Conservation (phyloP, 2,888 invertebrate species). For the Tenthredo mesomela region DNA sequence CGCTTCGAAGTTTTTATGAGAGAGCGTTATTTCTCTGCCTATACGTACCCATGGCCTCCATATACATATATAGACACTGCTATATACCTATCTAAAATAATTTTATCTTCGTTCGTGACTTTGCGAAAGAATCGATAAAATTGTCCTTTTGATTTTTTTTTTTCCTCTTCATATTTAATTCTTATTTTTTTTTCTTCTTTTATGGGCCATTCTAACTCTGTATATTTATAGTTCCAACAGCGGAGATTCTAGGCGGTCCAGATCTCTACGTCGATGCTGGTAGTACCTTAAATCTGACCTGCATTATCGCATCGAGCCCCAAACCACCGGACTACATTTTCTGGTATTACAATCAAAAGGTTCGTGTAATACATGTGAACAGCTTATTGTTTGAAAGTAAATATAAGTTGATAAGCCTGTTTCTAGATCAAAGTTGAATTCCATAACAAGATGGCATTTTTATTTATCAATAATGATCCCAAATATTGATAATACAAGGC, state of each 20-base stretch:
- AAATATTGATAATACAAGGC: neutral
- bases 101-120: neutral
- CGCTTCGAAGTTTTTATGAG: conserved; percentile 39
- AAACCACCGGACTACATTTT: conserved; percentile 84
- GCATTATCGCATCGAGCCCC: conserved; percentile 88
- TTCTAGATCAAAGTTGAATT: neutral
- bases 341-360: conserved; percentile 83
- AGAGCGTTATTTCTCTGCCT: conserved; percentile 12
- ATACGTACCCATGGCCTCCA: neutral
- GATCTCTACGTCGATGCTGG: conserved; percentile 90
- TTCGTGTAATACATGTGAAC: conserved; percentile 69
- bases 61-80: neutral
- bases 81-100: conserved; percentile 14
- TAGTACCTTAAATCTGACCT: conserved; percentile 90
- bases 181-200: neutral
- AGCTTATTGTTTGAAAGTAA: neutral
- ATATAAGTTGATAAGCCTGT: neutral
- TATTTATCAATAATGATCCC: neutral
- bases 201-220: conserved; percentile 44
- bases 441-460: neutral
- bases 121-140: conserved; percentile 16
- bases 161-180: neutral
- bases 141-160: neutral
- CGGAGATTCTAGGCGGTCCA: conserved; percentile 87
- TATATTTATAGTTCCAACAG: conserved; percentile 84